Evolutionary conservation across 64 coral and sea anemone species (phyloP).

Genomic region (Dendronephthya gigantea): DNA sequence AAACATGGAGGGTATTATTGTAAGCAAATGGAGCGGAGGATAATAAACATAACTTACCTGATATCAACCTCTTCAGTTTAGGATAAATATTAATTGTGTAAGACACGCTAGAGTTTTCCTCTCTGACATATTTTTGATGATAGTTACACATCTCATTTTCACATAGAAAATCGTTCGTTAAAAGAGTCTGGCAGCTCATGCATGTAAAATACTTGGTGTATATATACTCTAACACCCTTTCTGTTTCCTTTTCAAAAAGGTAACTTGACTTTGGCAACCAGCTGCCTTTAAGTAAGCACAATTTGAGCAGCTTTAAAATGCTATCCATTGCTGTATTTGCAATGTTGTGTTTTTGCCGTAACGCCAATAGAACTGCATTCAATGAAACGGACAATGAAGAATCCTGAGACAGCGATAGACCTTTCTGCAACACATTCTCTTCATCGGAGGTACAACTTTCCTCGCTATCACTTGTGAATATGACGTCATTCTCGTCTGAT

Average conservation of each 20-base stretch:
- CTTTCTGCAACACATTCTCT: not conserved
- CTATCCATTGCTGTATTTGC: conserved; percentile 54
- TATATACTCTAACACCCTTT: conserved; percentile 26
- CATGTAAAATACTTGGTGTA: conserved; percentile 47
- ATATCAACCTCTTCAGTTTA: conserved; percentile 39
- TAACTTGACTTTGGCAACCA: conserved; percentile 37
- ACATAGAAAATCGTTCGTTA: conserved; percentile 34
- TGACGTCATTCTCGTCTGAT: not conserved
- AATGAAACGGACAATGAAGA: conserved; percentile 49
- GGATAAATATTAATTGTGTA: conserved; percentile 45
- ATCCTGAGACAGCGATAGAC: conserved; percentile 35
- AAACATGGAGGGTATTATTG: not conserved
- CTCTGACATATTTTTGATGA: conserved; percentile 26
- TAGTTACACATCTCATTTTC: conserved; percentile 31
- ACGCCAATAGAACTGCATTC: conserved; percentile 41
- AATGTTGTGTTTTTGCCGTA: conserved; percentile 51
- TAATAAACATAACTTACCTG: conserved; percentile 13
- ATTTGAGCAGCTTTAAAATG: conserved; percentile 40
- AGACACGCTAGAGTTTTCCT: conserved; percentile 43
- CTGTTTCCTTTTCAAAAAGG: conserved; percentile 40
- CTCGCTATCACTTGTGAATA: conserved; percentile 23
- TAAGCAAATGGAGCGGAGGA: not conserved
- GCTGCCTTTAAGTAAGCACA: conserved; percentile 32
- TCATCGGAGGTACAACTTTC: conserved; percentile 10
- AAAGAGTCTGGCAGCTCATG: conserved; percentile 37